Evolutionary conservation across 2,113 vertebrate species (phyloP), one percentile per base, ranked within the genome.

Genomic region (Xiphophorus couchianus): DNA sequence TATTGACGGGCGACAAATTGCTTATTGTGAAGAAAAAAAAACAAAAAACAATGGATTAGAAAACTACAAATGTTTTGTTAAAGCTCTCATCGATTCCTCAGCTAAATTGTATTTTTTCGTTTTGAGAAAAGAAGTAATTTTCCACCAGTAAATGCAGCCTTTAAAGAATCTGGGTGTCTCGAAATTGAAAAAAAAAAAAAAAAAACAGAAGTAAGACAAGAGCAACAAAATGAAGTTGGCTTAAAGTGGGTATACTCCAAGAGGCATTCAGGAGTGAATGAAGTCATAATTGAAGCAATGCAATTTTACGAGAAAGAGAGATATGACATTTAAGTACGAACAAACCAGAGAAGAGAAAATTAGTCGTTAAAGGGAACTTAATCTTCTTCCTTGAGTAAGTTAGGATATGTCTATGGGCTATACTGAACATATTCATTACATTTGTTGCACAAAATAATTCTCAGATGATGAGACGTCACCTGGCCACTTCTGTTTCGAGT

Each of bases 21-120:
- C 68, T 80, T 25, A 73, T 81, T 78, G 73, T 35, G 25, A 66
- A 31, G n/a, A 74, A 66, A 33, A 33, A 30, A 69, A 60, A 17
- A 35, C 28, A 61, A 12, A 71, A 76, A 73, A 31, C 66, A 85
- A 86, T 84, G 33, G 64, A 58, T 9, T 58, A 25, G 39, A 69
- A 72, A 83, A 80, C 31, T 31, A 71, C 54, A 82, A 86, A 74
- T 71, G 73, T 4, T 64, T 89, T 81, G 73, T 84, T 60, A 81
- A 83, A 71, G 69, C 64, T 62, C 30, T 25, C 39, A 81, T 78
- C 72, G 64, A 85, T 25, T 62, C 9, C 31, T 33, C 17, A 28
- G 51, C 42, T 54, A 82, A 82, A 80, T 69, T 66, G 69, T 27
- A 14, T 76, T 82, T 83, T 28, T 76, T 74, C 17, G 35, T 82